Conservation (phyloP, 1,140 invertebrate species). For the Hormaphis cornu region DNA sequence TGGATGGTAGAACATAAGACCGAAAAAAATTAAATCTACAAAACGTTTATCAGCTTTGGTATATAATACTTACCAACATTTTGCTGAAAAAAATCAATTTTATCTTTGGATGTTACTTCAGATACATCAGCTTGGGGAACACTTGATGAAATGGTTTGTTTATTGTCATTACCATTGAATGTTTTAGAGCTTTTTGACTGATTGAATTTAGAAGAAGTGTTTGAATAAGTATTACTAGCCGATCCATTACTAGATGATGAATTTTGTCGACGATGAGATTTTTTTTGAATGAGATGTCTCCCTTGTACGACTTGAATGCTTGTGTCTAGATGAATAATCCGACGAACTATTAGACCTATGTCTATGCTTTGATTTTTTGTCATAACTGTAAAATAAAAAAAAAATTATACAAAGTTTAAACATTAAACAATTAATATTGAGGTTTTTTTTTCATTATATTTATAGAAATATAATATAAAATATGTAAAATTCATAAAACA, state of each 20-base stretch:
- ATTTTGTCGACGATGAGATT: not conserved
- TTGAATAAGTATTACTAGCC: not conserved
- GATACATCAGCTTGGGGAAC: too few species aligned
- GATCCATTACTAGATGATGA: not conserved
- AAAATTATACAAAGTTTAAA: too few species aligned
- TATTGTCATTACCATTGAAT: not conserved
- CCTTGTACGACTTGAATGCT: not conserved
- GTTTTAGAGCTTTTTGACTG: not conserved
- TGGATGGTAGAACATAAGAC: too few species aligned
- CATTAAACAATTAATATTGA: too few species aligned
- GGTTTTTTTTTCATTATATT: too few species aligned
- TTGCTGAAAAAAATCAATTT: not conserved
- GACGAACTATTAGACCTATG: not conserved
- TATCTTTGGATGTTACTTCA: not conserved
- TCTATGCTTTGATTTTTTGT: not conserved
- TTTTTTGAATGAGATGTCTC: constrained; percentile 1
- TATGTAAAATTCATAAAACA: too few species aligned
- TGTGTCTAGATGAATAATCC: not conserved
- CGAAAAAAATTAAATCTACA: too few species aligned
- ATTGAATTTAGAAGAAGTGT: not conserved
- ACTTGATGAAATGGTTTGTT: not conserved
- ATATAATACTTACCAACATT: not conserved
- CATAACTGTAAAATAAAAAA: not conserved
- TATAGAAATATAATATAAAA: too few species aligned
- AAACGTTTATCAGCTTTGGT: too few species aligned